A percentile compares a stretch with the other conserved stretches of the same genome.
Conservation (phyloP, 2,888 invertebrate genomes). For the Cerastis leucographa region DNA sequence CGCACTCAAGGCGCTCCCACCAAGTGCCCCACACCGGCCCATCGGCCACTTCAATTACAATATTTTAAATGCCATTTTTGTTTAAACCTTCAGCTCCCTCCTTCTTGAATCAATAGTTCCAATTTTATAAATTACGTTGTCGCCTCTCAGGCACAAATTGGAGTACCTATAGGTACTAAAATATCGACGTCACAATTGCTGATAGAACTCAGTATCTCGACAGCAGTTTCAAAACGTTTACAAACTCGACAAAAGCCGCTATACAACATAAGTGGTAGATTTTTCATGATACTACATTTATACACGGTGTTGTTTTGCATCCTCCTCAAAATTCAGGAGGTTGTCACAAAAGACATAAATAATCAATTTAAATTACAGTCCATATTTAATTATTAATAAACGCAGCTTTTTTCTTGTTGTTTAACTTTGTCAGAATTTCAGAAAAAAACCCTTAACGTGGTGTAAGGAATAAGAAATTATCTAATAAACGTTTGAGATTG, state of each 20-base stretch:
- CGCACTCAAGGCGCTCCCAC: conserved; percentile 75
- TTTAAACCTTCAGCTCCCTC: conserved; percentile 62
- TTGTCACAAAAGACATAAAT: too few species aligned
- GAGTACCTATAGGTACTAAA: conserved; percentile 17
- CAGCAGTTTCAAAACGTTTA: background rate
- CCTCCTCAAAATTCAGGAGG: too few species aligned
- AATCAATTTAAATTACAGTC: too few species aligned
- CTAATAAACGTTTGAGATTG: too few species aligned
- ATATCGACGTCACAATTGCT: background rate
- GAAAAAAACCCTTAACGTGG: too few species aligned
- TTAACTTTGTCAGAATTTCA: too few species aligned
- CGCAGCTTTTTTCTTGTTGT: too few species aligned
- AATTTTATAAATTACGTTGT: conserved; percentile 60
- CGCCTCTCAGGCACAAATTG: conserved; percentile 32
- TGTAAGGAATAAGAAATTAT: too few species aligned
- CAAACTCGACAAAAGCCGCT: background rate
- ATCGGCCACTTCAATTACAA: conserved; percentile 82
- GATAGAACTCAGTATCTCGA: background rate
- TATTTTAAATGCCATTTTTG: conserved; percentile 78
- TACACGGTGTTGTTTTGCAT: too few species aligned
- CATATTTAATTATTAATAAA: too few species aligned
- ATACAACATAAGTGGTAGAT: background rate
- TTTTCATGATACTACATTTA: background rate
- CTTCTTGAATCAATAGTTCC: conserved; percentile 69
- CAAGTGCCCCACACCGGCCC: conserved; percentile 69